Base-by-base conservation (phyloP, 2,888 invertebrate genomes). In the Acanthosoma haemorrhoidale region DNA sequence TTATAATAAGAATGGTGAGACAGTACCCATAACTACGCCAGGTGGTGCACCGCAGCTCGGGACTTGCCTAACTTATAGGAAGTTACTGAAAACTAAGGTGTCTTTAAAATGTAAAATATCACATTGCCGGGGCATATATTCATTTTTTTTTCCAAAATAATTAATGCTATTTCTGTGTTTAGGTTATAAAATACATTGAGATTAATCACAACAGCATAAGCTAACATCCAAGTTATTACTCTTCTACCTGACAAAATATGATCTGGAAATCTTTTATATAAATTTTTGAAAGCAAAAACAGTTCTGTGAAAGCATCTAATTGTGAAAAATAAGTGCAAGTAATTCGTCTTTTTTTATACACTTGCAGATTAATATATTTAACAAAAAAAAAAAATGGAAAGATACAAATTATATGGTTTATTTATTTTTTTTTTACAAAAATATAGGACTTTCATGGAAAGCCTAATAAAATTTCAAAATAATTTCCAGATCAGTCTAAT, bases 401-500 rank as follows among this genome's bases (percentile, higher is more conserved):
- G 41, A 15, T 68, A 59, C 15, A 68, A 68, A 68, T 68, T 59
- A 59, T 43, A 68, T 21, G 59, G n/a, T n/a, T n/a, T n/a, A n/a
- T n/a, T n/a, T n/a, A n/a, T n/a, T n/a, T n/a, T n/a, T 36, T 21
- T 68, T 59, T 68, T 68, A 68, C 68, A 68, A 68, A 68, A 68
- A 68, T 68, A 68, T 68, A 68, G 59, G 68, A 68, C 68, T 68
- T 68, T 68, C 68, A 68, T 43, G 68, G 68, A 68, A 68, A 68
- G 68, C 59, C 68, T 68, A 68, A 68, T 58, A 68, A 68, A 68
- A 68, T 68, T 68, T 58, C 58, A 58, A 68, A 68, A 68, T 59
- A 68, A 68, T 68, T 68, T 68, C 68, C 68, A 68, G 68, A 68
- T 68, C 68, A 68, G 68, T 68, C 68, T 68, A 68, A 68, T 41